These are phyloP conservation scores for Homarus americanus DNA, from an alignment of 1,140 invertebrate genomes.

Conservation along the genomic window DNA sequence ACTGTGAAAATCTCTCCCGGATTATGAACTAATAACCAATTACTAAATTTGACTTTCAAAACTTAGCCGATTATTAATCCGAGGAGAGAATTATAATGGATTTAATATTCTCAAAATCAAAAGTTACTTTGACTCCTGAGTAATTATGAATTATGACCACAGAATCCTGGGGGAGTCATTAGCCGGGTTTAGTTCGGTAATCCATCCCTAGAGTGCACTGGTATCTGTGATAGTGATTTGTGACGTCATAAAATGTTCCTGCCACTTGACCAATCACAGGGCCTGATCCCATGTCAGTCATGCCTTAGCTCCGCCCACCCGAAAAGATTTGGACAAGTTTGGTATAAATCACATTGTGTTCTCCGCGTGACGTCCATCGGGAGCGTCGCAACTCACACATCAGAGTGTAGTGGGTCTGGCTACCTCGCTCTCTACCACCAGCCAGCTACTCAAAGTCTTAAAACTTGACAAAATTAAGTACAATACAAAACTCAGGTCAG, in stretches of 20 bases:
- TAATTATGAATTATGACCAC: constrained; percentile 69
- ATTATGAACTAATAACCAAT: constrained; percentile 52
- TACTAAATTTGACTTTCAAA: background rate
- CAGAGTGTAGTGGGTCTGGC: background rate
- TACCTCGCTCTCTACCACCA: background rate
- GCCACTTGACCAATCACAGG: constrained; percentile 68
- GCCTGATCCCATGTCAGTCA: constrained; percentile 63
- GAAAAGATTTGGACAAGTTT: constrained; percentile 67
- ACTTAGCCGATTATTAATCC: background rate
- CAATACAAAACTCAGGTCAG: constrained; percentile 23
- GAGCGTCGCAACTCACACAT: background rate
- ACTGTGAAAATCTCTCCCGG: background rate
- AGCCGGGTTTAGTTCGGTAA: constrained; percentile 69
- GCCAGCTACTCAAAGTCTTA: background rate
- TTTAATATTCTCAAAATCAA: constrained; percentile 16
- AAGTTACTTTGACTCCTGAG: constrained; percentile 56
- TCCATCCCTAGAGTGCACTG: constrained; percentile 69
- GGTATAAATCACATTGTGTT: constrained; percentile 19
- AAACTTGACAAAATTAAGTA: background rate
- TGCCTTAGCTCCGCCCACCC: constrained; percentile 59
- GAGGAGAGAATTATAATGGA: background rate
- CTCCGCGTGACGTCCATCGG: background rate
- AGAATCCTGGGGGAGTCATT: constrained; percentile 66
- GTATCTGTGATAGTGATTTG: constrained; percentile 72
- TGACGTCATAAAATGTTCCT: constrained; percentile 71